Percentiles rank a stretch among this genome's conserved stretches.
Evolutionary conservation across 2,797 vertebrate species (phyloP).

Genomic region (Clarias laeviceps): DNA sequence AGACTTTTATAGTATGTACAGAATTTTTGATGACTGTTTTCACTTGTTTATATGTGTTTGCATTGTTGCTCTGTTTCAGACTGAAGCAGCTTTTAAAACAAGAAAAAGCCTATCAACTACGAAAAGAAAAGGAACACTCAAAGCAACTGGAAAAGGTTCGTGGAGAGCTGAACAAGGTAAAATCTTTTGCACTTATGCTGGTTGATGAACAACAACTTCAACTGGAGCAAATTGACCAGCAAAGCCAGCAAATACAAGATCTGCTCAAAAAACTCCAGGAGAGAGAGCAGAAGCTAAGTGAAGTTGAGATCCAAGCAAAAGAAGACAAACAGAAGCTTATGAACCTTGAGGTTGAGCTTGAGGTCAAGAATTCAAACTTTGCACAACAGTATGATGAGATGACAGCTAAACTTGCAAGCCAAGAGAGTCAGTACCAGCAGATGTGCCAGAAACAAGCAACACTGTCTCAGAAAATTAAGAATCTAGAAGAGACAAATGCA

Average conservation of each 20-base stretch:
- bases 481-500: conserved; percentile 87
- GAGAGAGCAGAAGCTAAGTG: conserved; percentile 83
- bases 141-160: conserved; percentile 86
- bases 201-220: conserved; percentile 97
- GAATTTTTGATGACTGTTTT: neutral
- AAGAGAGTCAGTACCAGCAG: conserved; percentile 86
- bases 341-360: conserved; percentile 86
- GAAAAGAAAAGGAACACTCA: conserved; percentile 91
- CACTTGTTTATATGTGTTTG: conserved; percentile 15
- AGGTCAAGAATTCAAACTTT: conserved; percentile 83
- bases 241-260: conserved; percentile 88
- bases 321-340: conserved; percentile 86
- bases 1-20: neutral
- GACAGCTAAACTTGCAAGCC: conserved; percentile 83
- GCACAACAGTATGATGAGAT: conserved; percentile 92
- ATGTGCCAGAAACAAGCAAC: conserved; percentile 84
- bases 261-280: conserved; percentile 88
- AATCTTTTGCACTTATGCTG: conserved; percentile 96
- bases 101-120: conserved; percentile 91
- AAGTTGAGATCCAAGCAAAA: conserved; percentile 77
- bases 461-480: conserved; percentile 85
- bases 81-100: conserved; percentile 95
- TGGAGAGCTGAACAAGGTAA: conserved; percentile 93
- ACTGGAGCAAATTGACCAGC: conserved; percentile 93
- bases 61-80: conserved; percentile 68